Base-by-base conservation (phyloP, 2,797 vertebrate species). In the Rhynchonycteris naso region DNA sequence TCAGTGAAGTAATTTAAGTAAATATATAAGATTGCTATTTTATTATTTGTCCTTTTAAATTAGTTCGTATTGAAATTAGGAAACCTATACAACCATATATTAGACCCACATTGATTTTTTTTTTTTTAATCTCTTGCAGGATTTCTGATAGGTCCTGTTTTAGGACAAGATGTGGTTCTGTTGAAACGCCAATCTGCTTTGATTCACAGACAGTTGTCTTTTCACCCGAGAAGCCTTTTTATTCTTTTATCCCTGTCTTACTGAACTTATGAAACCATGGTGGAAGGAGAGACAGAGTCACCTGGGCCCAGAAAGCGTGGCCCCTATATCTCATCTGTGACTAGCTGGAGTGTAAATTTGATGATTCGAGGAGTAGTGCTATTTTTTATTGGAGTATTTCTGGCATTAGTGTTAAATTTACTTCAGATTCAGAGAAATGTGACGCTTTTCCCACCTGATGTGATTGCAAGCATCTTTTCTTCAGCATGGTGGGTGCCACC, bases 401-500 rank as follows among this genome's bases (percentile, higher is more conserved):
- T 99, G 95, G 99, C 99, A 1, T 98, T 99, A 96, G 99, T 99
- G 94, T 98, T 99, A 93, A 99, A 99, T 97, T 98, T 99, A 89
- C 98, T 99, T 95, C 99, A 99, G 98, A 99, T 99, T 94, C 99
- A 99, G 98, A 99, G 99, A 71, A 99, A 99, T 0, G 99, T 99
- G 97, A 99, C 99, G 1, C 99, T 99, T 47, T 99, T 99, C 91
- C 99, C 99, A 84, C 99, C 99, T 0, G 99, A 99, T 5, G 99
- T 99, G 97, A 99, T 99, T 96, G 99, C 99, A 96, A 99, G 99
- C 97, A 99, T 99, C 98, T 99, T 99, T 98, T 99, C 99, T 78
- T 99, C 99, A 1, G 99, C 99, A 28, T 99, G 99, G 99, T 99
- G 99, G 99, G 99, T 99, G 14, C 99, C 99, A 0, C 99, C 99